Evolutionary conservation across 2,113 vertebrate species (phyloP).

Genomic region (Gymnarchus niloticus): DNA sequence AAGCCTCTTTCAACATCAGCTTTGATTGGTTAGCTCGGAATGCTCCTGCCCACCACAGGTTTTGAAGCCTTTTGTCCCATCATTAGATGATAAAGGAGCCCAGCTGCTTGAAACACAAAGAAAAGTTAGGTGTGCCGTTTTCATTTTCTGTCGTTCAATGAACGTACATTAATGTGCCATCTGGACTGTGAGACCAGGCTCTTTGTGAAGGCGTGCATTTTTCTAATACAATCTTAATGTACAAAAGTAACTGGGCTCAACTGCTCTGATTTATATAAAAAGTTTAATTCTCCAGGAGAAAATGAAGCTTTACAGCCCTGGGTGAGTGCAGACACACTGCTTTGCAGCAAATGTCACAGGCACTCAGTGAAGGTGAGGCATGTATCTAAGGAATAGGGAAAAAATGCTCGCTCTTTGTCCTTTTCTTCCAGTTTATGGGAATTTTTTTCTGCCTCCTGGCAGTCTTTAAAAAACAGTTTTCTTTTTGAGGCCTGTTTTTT

Average conservation of each 20-base stretch:
- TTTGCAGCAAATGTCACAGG: conserved; percentile 9
- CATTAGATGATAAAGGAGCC: neutral
- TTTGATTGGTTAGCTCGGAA: no score
- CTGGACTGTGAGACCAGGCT: neutral
- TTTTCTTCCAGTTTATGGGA: neutral
- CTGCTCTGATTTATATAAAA: no score
- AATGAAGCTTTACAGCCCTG: neutral
- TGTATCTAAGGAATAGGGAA: neutral
- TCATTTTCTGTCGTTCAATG: neutral
- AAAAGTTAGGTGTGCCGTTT: neutral
- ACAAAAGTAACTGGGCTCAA: neutral
- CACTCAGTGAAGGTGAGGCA: neutral
- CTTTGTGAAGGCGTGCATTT: neutral
- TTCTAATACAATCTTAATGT: conserved; percentile 6
- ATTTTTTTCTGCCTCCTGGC: neutral
- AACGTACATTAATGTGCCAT: neutral
- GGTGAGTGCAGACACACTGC: neutral
- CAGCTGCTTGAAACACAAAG: neutral
- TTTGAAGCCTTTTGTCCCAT: no score
- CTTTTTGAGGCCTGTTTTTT: neutral
- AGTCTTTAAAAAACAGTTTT: neutral
- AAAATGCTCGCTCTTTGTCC: neutral
- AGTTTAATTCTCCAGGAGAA: neutral
- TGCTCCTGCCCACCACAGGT: no score
- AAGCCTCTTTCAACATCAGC: no score